phyloP scores from a whole-genome alignment of 1,140 invertebrate genomes.

The Rhopalosiphum maidis region DNA sequence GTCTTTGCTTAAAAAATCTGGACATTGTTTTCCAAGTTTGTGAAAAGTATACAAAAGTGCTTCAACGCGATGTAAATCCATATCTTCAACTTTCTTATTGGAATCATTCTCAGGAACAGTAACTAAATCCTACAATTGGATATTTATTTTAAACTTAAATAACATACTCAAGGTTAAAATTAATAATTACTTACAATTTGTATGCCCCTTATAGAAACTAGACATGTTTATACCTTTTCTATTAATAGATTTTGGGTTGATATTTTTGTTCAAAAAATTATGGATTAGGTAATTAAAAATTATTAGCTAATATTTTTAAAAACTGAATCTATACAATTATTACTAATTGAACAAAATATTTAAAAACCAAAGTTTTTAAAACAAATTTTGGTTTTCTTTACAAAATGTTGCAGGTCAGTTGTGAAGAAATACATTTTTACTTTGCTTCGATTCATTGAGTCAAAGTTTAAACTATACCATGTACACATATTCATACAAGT shows the following conservation, averaged over 20 bases:
- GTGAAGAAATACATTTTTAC: too few relatives aligned
- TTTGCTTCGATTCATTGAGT: too few relatives aligned
- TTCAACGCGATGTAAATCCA: slow-evolving; percentile 93
- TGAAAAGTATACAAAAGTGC: slow-evolving; percentile 91
- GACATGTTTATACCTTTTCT: background rate
- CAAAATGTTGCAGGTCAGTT: too few relatives aligned
- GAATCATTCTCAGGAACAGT: slow-evolving; percentile 45
- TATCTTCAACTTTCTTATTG: slow-evolving; percentile 49
- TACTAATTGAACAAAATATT: background rate
- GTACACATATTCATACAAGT: too few relatives aligned
- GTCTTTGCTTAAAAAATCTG: slow-evolving; percentile 82
- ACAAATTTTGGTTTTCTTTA: too few relatives aligned
- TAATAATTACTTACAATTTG: background rate
- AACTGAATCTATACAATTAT: too few relatives aligned
- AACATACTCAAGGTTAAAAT: slow-evolving; percentile 68
- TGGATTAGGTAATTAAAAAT: background rate
- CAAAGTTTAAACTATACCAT: too few relatives aligned
- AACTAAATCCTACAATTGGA: slow-evolving; percentile 36
- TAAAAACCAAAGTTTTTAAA: too few relatives aligned
- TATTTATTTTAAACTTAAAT: background rate
- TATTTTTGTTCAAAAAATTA: background rate
- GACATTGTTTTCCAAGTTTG: slow-evolving; percentile 80
- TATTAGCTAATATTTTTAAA: too few relatives aligned
- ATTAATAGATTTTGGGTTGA: background rate
- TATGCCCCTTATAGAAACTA: background rate